A percentile compares a stretch with the other conserved stretches of the same genome.
These are phyloP conservation scores for Tragelaphus scriptus DNA, from an alignment of 2,113 vertebrate species.

Conservation along the genomic window DNA sequence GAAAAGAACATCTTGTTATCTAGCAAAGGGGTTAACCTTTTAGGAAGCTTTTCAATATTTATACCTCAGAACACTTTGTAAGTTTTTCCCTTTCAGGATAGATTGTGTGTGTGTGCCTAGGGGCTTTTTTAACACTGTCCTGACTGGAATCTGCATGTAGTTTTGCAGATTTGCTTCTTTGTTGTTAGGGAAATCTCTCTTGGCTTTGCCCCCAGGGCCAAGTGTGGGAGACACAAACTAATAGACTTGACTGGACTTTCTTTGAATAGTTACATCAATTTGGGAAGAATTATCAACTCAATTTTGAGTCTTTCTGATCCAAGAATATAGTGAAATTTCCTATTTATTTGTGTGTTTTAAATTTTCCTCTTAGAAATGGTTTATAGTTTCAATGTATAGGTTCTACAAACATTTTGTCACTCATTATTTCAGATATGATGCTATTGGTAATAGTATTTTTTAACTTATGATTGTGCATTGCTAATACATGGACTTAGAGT, in stretches of 20 bases:
- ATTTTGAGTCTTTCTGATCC: neutral
- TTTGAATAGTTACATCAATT: neutral
- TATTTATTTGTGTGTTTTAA: neutral
- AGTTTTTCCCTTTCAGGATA: slow-evolving; percentile 39
- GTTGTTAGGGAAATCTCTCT: neutral
- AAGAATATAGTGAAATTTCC: neutral
- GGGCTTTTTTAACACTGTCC: slow-evolving; percentile 42
- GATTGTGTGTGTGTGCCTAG: neutral
- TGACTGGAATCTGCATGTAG: slow-evolving; percentile 42
- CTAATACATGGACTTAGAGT: neutral
- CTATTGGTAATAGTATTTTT: neutral
- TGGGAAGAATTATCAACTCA: neutral
- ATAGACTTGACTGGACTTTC: neutral
- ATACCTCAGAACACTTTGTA: slow-evolving; percentile 56
- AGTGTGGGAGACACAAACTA: neutral
- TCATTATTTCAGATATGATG: neutral
- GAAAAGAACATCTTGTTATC: slow-evolving; percentile 70
- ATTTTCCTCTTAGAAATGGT: neutral
- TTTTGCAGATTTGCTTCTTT: slow-evolving; percentile 10
- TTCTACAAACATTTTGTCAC: neutral
- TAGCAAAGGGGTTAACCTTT: slow-evolving; percentile 72
- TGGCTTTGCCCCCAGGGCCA: neutral
- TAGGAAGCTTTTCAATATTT: slow-evolving; percentile 74
- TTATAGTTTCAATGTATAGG: neutral
- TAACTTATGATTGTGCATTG: neutral